These are phyloP conservation scores for Scarus forsteni DNA, from an alignment of 2,797 vertebrate species.

Conservation along the genomic window DNA sequence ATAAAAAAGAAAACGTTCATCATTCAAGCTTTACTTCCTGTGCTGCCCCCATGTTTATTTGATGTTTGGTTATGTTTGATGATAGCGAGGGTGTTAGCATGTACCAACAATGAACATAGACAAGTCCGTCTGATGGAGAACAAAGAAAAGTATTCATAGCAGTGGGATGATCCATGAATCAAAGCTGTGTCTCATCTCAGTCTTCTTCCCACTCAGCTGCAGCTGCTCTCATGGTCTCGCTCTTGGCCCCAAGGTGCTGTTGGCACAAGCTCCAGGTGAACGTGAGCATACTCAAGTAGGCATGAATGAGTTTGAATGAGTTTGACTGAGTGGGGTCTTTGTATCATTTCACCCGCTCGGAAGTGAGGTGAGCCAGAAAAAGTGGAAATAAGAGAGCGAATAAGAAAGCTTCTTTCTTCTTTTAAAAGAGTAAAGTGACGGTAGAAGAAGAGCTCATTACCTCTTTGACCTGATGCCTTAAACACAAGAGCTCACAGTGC, in stretches of 20 bases:
- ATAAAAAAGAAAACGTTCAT: background rate
- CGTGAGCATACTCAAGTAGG: slow-evolving; percentile 16
- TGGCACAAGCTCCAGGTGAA: slow-evolving; percentile 30
- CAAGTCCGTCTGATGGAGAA: slow-evolving; percentile 24
- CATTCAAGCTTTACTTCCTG: slow-evolving; percentile 7
- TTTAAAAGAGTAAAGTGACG: slow-evolving; percentile 48
- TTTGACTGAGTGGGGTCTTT: slow-evolving; percentile 52
- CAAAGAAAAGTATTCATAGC: slow-evolving; percentile 51
- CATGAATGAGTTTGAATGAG: slow-evolving; percentile 33
- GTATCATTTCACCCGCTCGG: slow-evolving; percentile 43
- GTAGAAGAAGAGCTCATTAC: slow-evolving; percentile 39
- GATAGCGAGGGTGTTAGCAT: slow-evolving; percentile 15
- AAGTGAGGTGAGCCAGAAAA: slow-evolving; percentile 63
- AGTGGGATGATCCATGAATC: slow-evolving; percentile 24
- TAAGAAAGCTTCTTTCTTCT: slow-evolving; percentile 65
- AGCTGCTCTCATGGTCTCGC: slow-evolving; percentile 62
- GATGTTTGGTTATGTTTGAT: slow-evolving; percentile 24
- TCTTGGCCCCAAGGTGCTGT: slow-evolving; percentile 64
- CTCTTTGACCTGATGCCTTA: slow-evolving; percentile 32
- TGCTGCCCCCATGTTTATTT: slow-evolving; percentile 11
- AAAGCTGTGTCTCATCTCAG: slow-evolving; percentile 49
- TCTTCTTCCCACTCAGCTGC: slow-evolving; percentile 52
- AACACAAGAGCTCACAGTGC: slow-evolving; percentile 10
- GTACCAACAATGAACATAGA: slow-evolving; percentile 5
- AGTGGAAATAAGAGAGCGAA: slow-evolving; percentile 39